Base-by-base conservation (phyloP, 2,797 vertebrate species). In the Clarias laeviceps region DNA sequence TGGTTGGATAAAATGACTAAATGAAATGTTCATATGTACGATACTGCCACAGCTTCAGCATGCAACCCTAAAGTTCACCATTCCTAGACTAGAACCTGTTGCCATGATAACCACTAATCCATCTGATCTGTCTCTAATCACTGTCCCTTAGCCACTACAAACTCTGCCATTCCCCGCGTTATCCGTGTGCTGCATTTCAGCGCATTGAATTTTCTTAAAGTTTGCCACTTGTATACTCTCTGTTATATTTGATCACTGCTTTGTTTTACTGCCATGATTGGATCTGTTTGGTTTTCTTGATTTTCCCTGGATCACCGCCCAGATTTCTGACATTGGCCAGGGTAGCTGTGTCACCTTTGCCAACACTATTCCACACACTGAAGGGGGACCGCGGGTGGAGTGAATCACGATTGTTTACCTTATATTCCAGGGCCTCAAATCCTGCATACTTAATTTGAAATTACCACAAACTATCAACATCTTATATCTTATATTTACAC, bases 211-310 rank as follows among this genome's bases (percentile, higher is more conserved):
- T 77, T 77, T 59, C 18, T 34, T 14, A 77, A 34, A 12, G 20
- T 77, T 61, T 61, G 20, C 32, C 59, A 64, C 24, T 59, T 22
- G 27, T 56, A 59, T 34, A 45, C 37, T 29, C 27, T 64, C 34
- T 22, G 37, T 66, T 29, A 65, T 40, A 8, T 62, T 27, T 80
- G 27, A 29, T 64, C 34, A 80, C 8, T n/a, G 1, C 61, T 65
- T 65, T 80, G 37, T 65, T 45, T 80, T 64, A 50, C 40, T 65
- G 6, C 32, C 34, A 45, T 45, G 59, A 65, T 29, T 29, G 40
- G 62, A 80, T 50, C 3, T 54, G 17, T 80, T 80, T 80, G 62
- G n/a, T 32, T 80, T 66, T 54, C n/a, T 80, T 80, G 40, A 54
- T 54, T 80, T 80, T 66, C 40, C 17, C 17, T 83, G 82, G 66